A percentile compares a stretch with the other conserved stretches of the same genome.
phyloP scores from a whole-genome alignment of 1,140 invertebrate species.

The Trinorchestia longiramus region DNA sequence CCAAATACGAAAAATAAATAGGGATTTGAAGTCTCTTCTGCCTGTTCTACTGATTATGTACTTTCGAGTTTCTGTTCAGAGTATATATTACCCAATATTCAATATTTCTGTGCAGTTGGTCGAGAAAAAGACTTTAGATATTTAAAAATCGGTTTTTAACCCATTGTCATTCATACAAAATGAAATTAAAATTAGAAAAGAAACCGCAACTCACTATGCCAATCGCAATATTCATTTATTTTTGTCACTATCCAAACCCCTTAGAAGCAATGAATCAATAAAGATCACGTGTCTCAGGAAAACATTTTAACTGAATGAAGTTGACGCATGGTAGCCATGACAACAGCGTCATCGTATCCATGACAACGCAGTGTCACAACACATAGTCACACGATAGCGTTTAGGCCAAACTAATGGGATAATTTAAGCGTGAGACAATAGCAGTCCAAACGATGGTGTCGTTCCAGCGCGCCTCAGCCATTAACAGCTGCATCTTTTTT shows the following conservation, averaged over 20 bases:
- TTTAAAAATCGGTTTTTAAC: no score
- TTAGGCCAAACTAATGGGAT: neutral
- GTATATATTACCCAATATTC: neutral
- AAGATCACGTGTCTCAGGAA: neutral
- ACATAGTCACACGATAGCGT: neutral
- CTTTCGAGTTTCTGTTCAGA: neutral
- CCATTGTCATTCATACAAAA: neutral
- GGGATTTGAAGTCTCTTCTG: neutral
- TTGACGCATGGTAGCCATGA: constrained; percentile 7
- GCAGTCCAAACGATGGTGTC: neutral
- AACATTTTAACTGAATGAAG: neutral
- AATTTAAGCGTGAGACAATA: constrained; percentile 12
- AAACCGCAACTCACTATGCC: neutral
- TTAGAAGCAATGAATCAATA: neutral
- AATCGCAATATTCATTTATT: neutral
- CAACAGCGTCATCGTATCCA: neutral
- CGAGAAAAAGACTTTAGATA: no score
- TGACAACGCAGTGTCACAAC: neutral
- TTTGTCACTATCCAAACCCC: no score
- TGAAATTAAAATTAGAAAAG: neutral
- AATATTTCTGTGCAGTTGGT: no score
- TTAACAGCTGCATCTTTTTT: neutral
- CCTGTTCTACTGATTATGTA: neutral
- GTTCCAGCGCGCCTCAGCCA: neutral
- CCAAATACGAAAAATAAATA: neutral